Conservation (phyloP, 2,113 vertebrate species). For the Deroptyus accipitrinus region DNA sequence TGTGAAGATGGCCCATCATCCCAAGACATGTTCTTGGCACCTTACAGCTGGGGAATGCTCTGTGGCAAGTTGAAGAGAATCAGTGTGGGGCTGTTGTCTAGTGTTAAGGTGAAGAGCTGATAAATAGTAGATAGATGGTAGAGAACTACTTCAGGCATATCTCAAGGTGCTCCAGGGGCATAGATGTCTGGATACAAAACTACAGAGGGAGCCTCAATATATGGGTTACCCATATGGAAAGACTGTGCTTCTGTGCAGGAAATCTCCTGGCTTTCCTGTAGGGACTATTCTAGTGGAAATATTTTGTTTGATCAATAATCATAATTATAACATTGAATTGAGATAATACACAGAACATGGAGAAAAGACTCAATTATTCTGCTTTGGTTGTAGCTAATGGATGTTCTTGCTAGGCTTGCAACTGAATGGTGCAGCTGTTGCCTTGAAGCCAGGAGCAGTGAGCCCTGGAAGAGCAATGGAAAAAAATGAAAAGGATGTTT, state of each 20-base stretch:
- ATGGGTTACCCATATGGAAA: fast-evolving
- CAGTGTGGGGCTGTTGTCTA: background rate
- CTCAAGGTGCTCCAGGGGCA: background rate
- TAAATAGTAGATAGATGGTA: background rate
- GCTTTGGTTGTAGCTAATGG: background rate
- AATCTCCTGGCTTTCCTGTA: background rate
- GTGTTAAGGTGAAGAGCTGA: background rate
- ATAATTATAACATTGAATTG: background rate
- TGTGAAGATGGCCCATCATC: background rate
- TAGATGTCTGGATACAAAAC: background rate
- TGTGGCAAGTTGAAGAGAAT: background rate
- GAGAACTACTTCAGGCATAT: background rate
- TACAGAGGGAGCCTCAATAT: background rate
- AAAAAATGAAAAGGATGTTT: background rate
- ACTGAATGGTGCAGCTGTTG: background rate
- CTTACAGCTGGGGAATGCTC: background rate
- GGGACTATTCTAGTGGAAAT: background rate
- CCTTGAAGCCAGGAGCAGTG: background rate
- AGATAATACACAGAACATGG: background rate
- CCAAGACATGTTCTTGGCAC: background rate
- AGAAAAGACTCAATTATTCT: background rate
- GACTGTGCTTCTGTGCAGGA: background rate
- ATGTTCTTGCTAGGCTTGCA: background rate
- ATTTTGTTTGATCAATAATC: background rate
- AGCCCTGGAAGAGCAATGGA: background rate